Percentiles rank a stretch among this genome's conserved stretches.
These are phyloP conservation scores for Gobio occitaniae DNA, from an alignment of 2,797 vertebrate genomes.

Conservation along the genomic window DNA sequence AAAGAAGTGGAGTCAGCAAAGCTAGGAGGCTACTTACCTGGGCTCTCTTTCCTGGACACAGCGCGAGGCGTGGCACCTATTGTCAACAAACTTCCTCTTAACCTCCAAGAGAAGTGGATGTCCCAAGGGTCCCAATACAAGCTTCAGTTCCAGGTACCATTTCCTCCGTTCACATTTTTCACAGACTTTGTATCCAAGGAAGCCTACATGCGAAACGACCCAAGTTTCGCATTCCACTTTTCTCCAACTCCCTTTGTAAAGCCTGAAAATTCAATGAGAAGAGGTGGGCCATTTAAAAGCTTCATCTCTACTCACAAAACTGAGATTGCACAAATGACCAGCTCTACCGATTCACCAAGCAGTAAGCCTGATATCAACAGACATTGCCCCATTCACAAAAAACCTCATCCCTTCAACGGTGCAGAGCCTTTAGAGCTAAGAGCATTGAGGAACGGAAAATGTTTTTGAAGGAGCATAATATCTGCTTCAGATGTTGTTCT, in stretches of 20 bases:
- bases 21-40: neutral
- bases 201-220: neutral
- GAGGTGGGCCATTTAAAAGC: neutral
- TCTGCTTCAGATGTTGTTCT: conserved; percentile 29
- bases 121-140: neutral
- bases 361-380: neutral
- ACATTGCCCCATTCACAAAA: neutral
- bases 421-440: neutral
- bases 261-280: neutral
- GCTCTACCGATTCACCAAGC: neutral
- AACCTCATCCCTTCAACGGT: neutral
- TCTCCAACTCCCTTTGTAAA: neutral
- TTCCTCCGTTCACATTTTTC: neutral
- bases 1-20: neutral
- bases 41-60: neutral
- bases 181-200: neutral
- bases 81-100: neutral
- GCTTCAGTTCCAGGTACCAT: neutral
- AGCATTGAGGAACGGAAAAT: conserved; percentile 8
- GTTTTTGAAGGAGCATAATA: conserved; percentile 22
- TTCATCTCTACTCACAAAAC: neutral
- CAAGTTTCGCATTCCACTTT: neutral
- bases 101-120: neutral
- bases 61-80: neutral
- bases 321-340: neutral